Base-by-base conservation (phyloP, 92 coral and sea anemone species). In the Palythoa heliodiscus region DNA sequence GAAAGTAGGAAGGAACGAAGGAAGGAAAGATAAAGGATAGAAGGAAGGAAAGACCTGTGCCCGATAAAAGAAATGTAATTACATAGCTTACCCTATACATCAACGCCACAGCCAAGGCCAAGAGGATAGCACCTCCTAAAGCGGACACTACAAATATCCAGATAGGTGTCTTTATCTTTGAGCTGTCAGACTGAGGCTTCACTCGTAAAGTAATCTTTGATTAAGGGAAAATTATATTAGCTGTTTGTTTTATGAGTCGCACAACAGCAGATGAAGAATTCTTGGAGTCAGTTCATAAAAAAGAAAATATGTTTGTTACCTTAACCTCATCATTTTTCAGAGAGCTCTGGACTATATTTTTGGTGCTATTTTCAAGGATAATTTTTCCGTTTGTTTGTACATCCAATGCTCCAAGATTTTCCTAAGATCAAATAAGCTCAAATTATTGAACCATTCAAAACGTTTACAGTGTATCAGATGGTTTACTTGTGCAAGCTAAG, bases 121-220 rank as follows among this genome's bases (percentile, higher is more conserved):
- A 53, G n/a, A 77, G 82, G 29, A 77, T 52, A 43, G 48, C 43
- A 7, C 82, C 82, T 37, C 82, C 82, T 13, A 77, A 77, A 22
- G 82, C 82, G 23, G 82, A 77, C 67, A 77, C 82, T 10, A 77
- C 58, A 47, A 78, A 78, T 78, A 78, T 78, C 83, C 83, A 78
- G 58, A 37, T 19, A 0, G 83, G 83, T 23, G 83, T 78, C 72
- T 78, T 61, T 11, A 61, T 68, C 70, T 78, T 78, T 39, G 22
- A 7, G 19, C 38, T 61, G 19, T 19, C 67, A 61, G 83, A 78
- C 83, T 61, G 72, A 8, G 83, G 83, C 55, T n/a, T 78, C 53
- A 78, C 83, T 39, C 71, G 83, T 14, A 78, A 24, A 19, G 17
- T n/a, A 61, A 78, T 61, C 83, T 78, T 78, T n/a, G 25, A n/a